Evolutionary conservation across 2,888 invertebrate species (phyloP).

Genomic region (Scrobipalpa atriplicella): DNA sequence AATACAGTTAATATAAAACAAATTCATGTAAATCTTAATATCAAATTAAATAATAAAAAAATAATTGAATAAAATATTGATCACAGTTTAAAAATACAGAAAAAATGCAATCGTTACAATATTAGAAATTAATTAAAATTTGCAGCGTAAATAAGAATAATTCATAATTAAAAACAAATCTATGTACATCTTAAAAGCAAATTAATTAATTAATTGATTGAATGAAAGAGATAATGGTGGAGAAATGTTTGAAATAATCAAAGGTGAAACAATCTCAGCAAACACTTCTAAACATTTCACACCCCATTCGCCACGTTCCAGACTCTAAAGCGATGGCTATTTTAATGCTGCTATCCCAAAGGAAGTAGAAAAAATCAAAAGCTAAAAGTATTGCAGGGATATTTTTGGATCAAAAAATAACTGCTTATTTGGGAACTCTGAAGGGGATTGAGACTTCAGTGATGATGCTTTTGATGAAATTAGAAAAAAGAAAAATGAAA

Average conservation of each 20-base stretch:
- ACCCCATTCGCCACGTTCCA: slow-evolving; percentile 4
- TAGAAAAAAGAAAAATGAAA: background rate
- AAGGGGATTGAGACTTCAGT: background rate
- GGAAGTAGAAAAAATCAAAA: slow-evolving; percentile 30
- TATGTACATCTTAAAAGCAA: too few relatives aligned
- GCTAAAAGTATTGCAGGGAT: slow-evolving; percentile 27
- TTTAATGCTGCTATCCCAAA: slow-evolving; percentile 31
- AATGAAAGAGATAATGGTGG: too few relatives aligned
- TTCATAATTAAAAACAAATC: too few relatives aligned
- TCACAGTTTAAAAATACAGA: background rate
- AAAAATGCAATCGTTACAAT: too few relatives aligned
- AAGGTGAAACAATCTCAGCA: background rate
- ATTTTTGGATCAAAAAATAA: slow-evolving; percentile 29
- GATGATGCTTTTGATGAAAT: background rate
- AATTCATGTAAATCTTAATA: too few relatives aligned
- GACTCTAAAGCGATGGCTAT: slow-evolving; percentile 22
- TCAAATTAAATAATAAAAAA: too few relatives aligned
- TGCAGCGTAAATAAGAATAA: too few relatives aligned
- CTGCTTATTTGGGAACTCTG: slow-evolving; percentile 9
- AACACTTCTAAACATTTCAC: slow-evolving; percentile 10
- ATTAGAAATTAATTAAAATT: too few relatives aligned
- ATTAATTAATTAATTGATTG: too few relatives aligned
- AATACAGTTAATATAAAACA: too few relatives aligned
- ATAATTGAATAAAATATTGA: background rate
- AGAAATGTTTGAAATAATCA: too few relatives aligned